Evolutionary conservation across 2,797 vertebrate genomes (phyloP).

Genomic region (Sebastes iracundus): DNA sequence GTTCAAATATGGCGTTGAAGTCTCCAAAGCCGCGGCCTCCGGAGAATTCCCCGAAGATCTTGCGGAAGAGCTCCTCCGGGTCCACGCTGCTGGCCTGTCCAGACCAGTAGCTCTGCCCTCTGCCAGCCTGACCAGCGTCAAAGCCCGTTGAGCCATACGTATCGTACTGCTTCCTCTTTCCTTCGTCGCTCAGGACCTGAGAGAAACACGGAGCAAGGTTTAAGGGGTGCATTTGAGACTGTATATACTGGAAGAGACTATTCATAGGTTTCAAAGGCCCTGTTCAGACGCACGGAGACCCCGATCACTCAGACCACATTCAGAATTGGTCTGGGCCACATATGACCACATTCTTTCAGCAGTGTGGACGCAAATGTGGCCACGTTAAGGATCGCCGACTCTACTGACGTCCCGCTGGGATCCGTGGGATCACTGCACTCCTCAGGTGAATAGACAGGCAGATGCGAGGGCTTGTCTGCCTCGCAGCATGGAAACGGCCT

Average conservation of each 20-base stretch:
- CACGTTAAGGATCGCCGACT: no score
- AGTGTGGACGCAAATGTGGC: no score
- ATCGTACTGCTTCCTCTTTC: slow-evolving; percentile 95
- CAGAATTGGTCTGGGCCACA: no score
- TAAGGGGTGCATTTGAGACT: background rate
- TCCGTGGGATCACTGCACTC: no score
- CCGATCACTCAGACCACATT: no score
- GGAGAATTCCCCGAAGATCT: slow-evolving; percentile 97
- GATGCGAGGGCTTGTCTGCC: no score
- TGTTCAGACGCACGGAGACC: no score
- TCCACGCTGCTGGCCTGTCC: slow-evolving; percentile 84
- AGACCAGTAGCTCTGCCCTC: slow-evolving; percentile 88
- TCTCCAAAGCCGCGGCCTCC: slow-evolving; percentile 89
- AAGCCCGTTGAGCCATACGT: slow-evolving; percentile 89
- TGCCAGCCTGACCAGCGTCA: slow-evolving; percentile 76
- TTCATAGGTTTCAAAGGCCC: background rate
- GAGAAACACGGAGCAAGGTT: background rate
- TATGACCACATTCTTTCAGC: no score
- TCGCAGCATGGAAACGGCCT: no score
- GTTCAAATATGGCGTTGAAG: slow-evolving; percentile 90
- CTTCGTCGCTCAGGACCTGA: slow-evolving; percentile 93
- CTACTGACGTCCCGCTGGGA: no score
- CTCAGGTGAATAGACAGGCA: no score
- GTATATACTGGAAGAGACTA: background rate
- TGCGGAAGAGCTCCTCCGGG: slow-evolving; percentile 95